A percentile compares a stretch with the other conserved stretches of the same genome.
Conservation (phyloP, 2,113 vertebrate genomes). For the Chloropsis cyanopogon region DNA sequence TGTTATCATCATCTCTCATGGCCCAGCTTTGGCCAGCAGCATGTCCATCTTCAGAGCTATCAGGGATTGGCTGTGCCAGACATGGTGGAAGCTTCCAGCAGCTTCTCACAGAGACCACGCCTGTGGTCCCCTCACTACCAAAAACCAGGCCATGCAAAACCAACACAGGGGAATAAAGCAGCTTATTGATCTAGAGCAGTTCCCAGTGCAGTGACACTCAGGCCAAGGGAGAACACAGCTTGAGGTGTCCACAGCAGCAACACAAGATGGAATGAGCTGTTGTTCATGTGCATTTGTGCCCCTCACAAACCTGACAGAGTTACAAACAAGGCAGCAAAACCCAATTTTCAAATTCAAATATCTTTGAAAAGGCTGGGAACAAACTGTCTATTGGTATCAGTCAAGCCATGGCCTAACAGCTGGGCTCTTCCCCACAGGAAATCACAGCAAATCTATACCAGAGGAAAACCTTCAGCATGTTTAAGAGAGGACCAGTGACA, state of each 20-base stretch:
- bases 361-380: not conserved
- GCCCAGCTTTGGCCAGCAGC: not conserved
- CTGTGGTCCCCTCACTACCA: not conserved
- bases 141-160: not conserved
- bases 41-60: not conserved
- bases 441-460: not conserved
- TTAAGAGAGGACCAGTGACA: not conserved
- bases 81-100: not conserved
- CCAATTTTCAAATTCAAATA: not conserved
- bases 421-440: not conserved
- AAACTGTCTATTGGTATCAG: not conserved
- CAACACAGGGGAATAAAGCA: not conserved
- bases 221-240: fast-evolving
- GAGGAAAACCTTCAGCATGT: not conserved
- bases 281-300: not conserved
- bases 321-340: not conserved
- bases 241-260: not conserved
- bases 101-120: not conserved
- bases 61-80: not conserved
- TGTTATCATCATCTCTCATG: fast-evolving
- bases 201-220: fast-evolving
- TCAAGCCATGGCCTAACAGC: not conserved
- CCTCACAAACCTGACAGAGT: not conserved
- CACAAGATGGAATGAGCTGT: not conserved
- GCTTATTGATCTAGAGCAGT: not conserved